Evolutionary conservation across 2,113 vertebrate genomes (phyloP).

Genomic region (mouse (Mus musculus)): DNA sequence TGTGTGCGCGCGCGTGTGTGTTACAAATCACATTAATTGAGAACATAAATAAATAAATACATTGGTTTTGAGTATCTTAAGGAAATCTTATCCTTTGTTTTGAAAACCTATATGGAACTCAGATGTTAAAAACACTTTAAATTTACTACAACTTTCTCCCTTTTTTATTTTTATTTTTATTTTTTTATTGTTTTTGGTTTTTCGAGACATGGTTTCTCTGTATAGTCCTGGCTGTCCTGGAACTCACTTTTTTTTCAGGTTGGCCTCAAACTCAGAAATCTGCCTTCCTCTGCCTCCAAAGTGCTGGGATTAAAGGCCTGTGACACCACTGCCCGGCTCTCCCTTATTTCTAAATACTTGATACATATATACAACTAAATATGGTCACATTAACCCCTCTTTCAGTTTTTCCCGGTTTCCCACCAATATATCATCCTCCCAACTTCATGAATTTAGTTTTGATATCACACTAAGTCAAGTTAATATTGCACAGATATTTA

Average conservation of each 20-base stretch:
- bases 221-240: no score
- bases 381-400: neutral
- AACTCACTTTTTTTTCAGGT: no score
- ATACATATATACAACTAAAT: neutral
- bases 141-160: neutral
- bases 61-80: neutral
- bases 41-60: neutral
- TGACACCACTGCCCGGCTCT: no score
- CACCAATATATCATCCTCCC: neutral
- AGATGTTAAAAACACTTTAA: neutral
- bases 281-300: no score
- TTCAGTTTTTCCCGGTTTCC: neutral
- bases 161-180: no score
- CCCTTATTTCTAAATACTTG: neutral
- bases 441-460: neutral
- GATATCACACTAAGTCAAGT: neutral
- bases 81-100: neutral
- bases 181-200: no score
- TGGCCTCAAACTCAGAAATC: no score
- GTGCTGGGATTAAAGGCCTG: no score
- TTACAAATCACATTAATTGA: neutral
- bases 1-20: no score
- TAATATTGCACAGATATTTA: neutral
- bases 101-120: neutral
- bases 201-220: no score